Evolutionary conservation across 30 jellyfish, hydroid and myxozoan species (phyloP).

Genomic region (Cassiopea andromeda): DNA sequence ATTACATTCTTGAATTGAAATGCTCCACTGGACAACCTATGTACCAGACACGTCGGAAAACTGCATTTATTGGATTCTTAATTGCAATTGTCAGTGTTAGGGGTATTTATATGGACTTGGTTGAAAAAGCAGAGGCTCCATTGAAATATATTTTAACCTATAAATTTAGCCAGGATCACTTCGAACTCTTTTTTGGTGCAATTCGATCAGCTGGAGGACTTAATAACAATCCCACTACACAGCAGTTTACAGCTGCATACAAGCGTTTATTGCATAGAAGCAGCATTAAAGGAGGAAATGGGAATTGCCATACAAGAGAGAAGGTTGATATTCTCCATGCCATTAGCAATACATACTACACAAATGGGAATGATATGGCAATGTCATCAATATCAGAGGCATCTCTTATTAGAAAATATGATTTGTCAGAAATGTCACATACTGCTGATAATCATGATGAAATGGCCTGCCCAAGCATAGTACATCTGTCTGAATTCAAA

Average conservation of each 20-base stretch:
- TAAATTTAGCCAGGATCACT: slow-evolving; percentile 67
- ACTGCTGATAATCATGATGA: not conserved
- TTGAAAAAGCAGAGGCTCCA: slow-evolving; percentile 56
- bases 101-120: slow-evolving; percentile 39
- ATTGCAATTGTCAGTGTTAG: slow-evolving; percentile 47
- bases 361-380: slow-evolving; percentile 9
- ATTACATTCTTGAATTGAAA: slow-evolving; percentile 42
- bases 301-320: slow-evolving; percentile 62
- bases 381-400: slow-evolving; percentile 26
- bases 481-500: not conserved
- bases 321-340: slow-evolving; percentile 57
- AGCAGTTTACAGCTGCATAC: slow-evolving; percentile 65
- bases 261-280: slow-evolving; percentile 50
- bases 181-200: slow-evolving; percentile 67
- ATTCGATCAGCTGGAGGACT: slow-evolving; percentile 65
- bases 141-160: slow-evolving; percentile 51
- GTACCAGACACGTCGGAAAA: slow-evolving; percentile 58
- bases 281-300: slow-evolving; percentile 55
- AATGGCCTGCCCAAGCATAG: not conserved
- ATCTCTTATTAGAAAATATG: slow-evolving; percentile 39
- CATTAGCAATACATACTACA: slow-evolving; percentile 39
- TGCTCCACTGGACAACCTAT: slow-evolving; percentile 47
- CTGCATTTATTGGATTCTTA: slow-evolving; percentile 66
- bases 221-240: slow-evolving; percentile 67
- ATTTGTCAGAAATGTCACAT: slow-evolving; percentile 6